A percentile compares a stretch with the other conserved stretches of the same genome.
Conservation (phyloP, 2,113 vertebrate genomes). For the Aplodontia rufa region DNA sequence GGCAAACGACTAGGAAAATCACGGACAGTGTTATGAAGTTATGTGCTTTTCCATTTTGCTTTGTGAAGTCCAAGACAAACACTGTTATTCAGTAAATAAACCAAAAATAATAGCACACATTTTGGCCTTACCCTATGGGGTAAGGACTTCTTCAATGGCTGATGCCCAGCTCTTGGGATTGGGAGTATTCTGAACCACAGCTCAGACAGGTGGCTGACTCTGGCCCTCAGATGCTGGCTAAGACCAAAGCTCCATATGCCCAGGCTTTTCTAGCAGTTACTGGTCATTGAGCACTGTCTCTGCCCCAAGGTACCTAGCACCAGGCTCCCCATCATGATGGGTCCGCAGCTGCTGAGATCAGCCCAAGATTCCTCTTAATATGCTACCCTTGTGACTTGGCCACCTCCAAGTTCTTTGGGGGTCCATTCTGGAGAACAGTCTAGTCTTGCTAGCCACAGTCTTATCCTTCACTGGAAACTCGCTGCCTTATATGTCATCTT, state of each 20-base stretch:
- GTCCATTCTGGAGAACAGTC: neutral
- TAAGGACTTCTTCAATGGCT: neutral
- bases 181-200: neutral
- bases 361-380: neutral
- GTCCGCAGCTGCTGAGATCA: neutral
- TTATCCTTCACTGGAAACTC: neutral
- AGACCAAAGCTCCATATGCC: neutral
- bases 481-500: neutral
- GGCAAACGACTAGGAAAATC: neutral
- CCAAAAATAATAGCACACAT: neutral
- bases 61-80: neutral
- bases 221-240: neutral
- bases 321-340: neutral
- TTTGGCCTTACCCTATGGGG: neutral
- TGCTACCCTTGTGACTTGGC: neutral
- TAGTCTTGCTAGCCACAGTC: neutral
- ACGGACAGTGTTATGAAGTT: neutral
- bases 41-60: neutral
- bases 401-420: neutral
- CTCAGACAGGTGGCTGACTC: neutral
- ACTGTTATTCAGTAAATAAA: neutral
- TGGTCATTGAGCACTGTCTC: neutral
- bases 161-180: neutral
- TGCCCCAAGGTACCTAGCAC: neutral
- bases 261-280: neutral